Evolutionary conservation across 1,140 invertebrate genomes (phyloP).

Genomic region (Eciton burchellii): DNA sequence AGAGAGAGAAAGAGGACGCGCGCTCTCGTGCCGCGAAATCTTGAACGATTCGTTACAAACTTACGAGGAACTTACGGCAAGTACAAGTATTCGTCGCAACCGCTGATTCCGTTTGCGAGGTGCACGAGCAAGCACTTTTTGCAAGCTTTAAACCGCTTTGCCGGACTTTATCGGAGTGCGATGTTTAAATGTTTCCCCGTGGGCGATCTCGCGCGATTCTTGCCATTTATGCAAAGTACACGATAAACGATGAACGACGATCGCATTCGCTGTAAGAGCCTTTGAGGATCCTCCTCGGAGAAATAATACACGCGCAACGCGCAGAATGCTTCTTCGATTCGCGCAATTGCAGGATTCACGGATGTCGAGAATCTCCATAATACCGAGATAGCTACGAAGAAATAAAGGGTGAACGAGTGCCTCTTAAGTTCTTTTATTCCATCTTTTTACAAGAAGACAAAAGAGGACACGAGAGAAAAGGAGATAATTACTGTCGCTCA

Average conservation of each 20-base stretch:
- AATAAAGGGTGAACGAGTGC: background rate
- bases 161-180: conserved; percentile 19
- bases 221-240: conserved; percentile 31
- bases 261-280: background rate
- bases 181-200: conserved; percentile 51
- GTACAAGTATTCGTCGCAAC: background rate
- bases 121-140: conserved; percentile 5
- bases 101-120: background rate
- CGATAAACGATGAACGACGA: conserved; percentile 12
- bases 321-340: background rate
- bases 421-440: conserved; percentile 23
- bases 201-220: conserved; percentile 24
- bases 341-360: background rate
- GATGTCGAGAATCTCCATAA: conserved; percentile 2
- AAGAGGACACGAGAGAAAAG: too few species aligned
- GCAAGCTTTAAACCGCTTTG: conserved; percentile 37
- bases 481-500: conserved; percentile 20
- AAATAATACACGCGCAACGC: background rate
- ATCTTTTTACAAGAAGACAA: too few species aligned
- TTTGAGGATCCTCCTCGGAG: background rate
- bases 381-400: background rate
- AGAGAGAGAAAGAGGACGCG: too few species aligned
- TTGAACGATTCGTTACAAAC: conserved; percentile 50
- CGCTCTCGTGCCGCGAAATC: conserved; percentile 37
- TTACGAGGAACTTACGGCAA: background rate